Base-by-base conservation (phyloP, 2,888 invertebrate genomes). In the Heteromyza rotundicornis region DNA sequence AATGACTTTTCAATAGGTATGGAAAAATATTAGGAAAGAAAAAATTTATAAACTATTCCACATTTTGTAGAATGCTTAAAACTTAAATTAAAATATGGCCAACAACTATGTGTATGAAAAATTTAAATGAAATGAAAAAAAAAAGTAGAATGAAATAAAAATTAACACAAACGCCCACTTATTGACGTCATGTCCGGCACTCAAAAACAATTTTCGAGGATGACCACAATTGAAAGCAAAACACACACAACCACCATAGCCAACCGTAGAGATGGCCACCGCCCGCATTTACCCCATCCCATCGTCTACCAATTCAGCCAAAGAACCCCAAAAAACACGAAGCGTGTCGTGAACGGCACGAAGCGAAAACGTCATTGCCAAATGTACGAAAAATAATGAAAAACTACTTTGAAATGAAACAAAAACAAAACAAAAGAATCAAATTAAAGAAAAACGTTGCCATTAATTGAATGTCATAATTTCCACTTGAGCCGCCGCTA, bases 111-210 rank as follows among this genome's bases (percentile, higher is more conserved):
- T 27, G 27, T 27, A 27, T 5, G 10, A 7, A 27, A 27, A 27
- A 27, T 27, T 5, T 27, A 27, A 27, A 27, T n/a, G 27, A 27
- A 27, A 27, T 27, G 10, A 27, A 66, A 66, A 23, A 65, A 63
- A 40, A 63, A 60, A 64, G 12, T n/a, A 7, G n/a, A 63, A 57
- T 12, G 58, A 64, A 54, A 63, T 63, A 58, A 66, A 74, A 78
- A 78, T 79, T 74, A 80, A 79, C 74, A 73, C 79, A 76, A 76
- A 79, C 81, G 79, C 80, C 81, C 79, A 80, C 81, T 77, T 76
- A 80, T 80, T 80, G 81, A 80, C 80, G 81, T 81, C 80, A 80
- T 75, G 77, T 81, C 81, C 79, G 81, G 80, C 74, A 80, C 77
- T 76, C 75, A 76, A 77, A 72, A 73, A 76, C 72, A 76, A 73